Evolutionary conservation across 2,797 vertebrate genomes (phyloP), one percentile per base, ranked within the genome.

Genomic region (Anas capensis): DNA sequence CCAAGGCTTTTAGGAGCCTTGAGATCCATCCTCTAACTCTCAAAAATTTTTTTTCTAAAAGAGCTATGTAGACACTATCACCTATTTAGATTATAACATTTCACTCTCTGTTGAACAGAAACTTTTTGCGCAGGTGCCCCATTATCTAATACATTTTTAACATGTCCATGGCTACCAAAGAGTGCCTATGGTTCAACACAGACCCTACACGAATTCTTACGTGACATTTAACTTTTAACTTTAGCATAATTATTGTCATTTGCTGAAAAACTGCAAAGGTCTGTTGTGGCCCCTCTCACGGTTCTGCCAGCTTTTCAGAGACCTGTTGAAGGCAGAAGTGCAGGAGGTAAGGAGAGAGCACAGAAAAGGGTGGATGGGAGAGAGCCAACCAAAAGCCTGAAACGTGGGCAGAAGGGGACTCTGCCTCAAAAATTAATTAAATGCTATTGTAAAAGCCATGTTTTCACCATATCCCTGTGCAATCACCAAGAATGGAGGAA

Each of bases 361-460:
- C 7, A 3, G 3, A 20, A 48, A 48, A 46, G 31, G 26, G 21
- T 64, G 58, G 29, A 6, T 24, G 29, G 29, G n/a, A 72, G 24
- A 10, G 8, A 46, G 11, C 10, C 42, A 86, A 11, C 13, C 40
- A 58, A 64, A 49, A 42, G 26, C 31, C 53, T 82, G 49, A 85
- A 56, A 70, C 0, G 0, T 3, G 8, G 11, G 11, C 36, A 44
- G 8, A 42, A 40, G 12, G 14, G 16, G 24, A 34, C 57, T 19
- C 23, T 31, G 7, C 15, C 10, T 56, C 26, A 68, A 51, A 64
- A 46, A n/a, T 31, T 38, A n/a, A 19, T 42, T 54, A 71, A 26
- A 29, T 31, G 33, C 4, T 65, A 3, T 24, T 71, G 33, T 46
- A 87, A 56, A 64, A 17, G 2, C 6, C 0, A 0, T 40, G 44